Conservation (phyloP, 2,113 vertebrate genomes). For the Eublepharis macularius region DNA sequence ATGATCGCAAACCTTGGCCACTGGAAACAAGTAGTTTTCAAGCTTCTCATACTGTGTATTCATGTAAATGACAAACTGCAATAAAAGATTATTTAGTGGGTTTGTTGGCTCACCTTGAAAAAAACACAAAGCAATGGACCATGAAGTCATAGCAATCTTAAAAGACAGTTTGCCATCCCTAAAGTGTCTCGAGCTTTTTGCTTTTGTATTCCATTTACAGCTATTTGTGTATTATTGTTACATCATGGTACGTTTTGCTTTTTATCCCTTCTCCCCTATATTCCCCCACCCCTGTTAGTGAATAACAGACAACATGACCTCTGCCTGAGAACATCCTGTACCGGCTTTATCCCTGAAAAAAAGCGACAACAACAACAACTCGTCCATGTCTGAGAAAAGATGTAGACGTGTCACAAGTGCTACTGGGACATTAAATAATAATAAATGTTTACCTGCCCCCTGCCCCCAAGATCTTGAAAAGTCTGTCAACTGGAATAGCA, state of each 20-base stretch:
- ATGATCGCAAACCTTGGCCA: not conserved
- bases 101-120: not conserved
- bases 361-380: not conserved
- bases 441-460: no score
- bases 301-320: not conserved
- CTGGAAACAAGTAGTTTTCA: not conserved
- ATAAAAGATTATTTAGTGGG: not conserved
- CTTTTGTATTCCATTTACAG: not conserved
- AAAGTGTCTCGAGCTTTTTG: not conserved
- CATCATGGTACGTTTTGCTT: not conserved
- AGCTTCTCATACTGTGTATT: not conserved
- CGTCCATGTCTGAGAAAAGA: not conserved
- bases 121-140: not conserved
- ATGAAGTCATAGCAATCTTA: not conserved
- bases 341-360: not conserved
- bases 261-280: not conserved
- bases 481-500: not conserved
- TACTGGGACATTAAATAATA: not conserved
- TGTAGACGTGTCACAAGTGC: no score
- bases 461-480: not conserved
- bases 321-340: not conserved
- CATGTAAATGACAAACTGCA: not conserved
- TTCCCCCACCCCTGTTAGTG: not conserved
- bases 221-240: not conserved
- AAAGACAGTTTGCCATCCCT: not conserved